Conservation (phyloP, 2,888 invertebrate species). For the Leucania comma region DNA sequence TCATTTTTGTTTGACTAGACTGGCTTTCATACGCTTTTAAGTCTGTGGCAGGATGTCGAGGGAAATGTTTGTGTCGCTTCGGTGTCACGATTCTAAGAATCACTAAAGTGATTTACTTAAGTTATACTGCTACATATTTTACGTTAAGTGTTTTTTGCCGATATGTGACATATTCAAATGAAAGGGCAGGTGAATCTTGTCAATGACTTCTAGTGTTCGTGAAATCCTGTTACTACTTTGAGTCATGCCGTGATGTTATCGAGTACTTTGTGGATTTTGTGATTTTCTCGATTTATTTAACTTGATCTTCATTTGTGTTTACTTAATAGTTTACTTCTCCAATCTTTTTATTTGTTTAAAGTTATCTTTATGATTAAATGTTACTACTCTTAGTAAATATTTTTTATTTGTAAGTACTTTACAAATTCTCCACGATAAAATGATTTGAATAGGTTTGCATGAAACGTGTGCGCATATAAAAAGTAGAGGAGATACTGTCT, state of each 20-base stretch:
- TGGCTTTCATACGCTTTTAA: slow-evolving; percentile 47
- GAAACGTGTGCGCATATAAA: slow-evolving; percentile 29
- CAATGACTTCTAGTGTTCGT: slow-evolving; percentile 33
- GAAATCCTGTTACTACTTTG: slow-evolving; percentile 30
- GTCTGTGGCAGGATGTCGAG: slow-evolving; percentile 42
- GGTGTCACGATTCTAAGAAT: slow-evolving; percentile 36
- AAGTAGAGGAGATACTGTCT: slow-evolving; percentile 45
- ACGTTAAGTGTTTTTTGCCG: slow-evolving; percentile 45
- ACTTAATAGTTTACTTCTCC: slow-evolving; percentile 7
- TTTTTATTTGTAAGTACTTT: background rate
- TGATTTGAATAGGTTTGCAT: slow-evolving; percentile 20
- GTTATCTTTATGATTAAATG: slow-evolving; percentile 16
- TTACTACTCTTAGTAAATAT: background rate
- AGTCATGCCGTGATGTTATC: slow-evolving; percentile 45
- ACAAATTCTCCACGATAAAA: slow-evolving; percentile 9
- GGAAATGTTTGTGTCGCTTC: slow-evolving; percentile 38
- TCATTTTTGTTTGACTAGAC: slow-evolving; percentile 48
- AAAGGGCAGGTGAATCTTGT: slow-evolving; percentile 8
- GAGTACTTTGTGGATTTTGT: slow-evolving; percentile 24
- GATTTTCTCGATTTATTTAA: slow-evolving; percentile 10
- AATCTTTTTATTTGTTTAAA: slow-evolving; percentile 28
- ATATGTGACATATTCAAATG: slow-evolving; percentile 9
- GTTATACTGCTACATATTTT: slow-evolving; percentile 35
- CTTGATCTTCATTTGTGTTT: slow-evolving; percentile 4
- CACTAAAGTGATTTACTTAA: slow-evolving; percentile 39